Evolutionary conservation across 1,140 invertebrate species (phyloP).

Genomic region (Thaumatotibia leucotreta): DNA sequence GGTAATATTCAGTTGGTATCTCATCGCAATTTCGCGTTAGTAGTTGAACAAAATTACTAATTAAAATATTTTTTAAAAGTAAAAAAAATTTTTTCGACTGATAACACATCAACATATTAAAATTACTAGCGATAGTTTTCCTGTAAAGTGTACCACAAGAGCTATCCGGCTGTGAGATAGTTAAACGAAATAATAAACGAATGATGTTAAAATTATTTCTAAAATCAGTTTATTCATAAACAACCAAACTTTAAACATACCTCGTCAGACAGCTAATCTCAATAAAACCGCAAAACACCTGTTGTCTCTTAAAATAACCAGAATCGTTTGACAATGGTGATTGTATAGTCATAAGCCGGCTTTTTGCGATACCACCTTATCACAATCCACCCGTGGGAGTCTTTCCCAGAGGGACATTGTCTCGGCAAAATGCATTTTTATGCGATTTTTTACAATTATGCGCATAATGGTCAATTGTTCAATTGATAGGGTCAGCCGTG

Average conservation of each 20-base stretch:
- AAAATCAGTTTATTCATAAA: not conserved
- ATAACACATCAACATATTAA: no score
- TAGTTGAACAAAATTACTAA: no score
- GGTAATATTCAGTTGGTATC: no score
- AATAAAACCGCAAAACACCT: not conserved
- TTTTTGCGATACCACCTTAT: constrained; percentile 5
- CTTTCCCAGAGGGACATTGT: constrained; percentile 54
- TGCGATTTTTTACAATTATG: constrained; percentile 54
- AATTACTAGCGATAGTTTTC: no score
- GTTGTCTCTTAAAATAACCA: not conserved
- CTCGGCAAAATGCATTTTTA: constrained; percentile 42
- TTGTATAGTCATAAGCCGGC: not conserved
- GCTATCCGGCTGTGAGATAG: no score
- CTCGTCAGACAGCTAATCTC: not conserved
- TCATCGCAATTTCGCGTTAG: no score
- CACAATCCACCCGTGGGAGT: constrained; percentile 39
- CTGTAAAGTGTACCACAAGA: no score
- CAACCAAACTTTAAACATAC: not conserved
- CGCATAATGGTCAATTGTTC: constrained; percentile 70
- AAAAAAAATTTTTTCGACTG: no score
- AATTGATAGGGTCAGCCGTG: constrained; percentile 58
- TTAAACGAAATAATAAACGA: no score
- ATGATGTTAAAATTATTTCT: no score
- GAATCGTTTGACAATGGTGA: constrained; percentile 3
- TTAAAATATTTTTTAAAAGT: no score